These are phyloP conservation scores for Tichodroma muraria DNA, from an alignment of 2,113 vertebrate genomes.

Conservation along the genomic window DNA sequence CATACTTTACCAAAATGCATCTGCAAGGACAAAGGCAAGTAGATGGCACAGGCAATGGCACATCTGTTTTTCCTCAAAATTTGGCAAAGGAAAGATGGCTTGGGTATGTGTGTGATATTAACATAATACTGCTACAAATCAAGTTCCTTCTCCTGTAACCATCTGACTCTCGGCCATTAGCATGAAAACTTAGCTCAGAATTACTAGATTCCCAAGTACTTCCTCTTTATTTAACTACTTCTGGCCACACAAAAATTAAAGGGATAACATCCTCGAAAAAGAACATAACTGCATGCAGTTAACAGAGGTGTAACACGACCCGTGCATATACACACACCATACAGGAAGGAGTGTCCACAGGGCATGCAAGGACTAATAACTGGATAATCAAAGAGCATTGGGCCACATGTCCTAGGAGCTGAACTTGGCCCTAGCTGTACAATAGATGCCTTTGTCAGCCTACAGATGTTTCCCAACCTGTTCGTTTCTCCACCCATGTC, in stretches of 20 bases:
- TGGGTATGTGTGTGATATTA: not conserved
- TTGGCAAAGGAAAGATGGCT: not conserved
- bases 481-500: rapidly evolving
- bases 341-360: not conserved
- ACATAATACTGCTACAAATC: not conserved
- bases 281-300: rapidly evolving
- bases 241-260: not conserved
- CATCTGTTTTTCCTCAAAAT: not conserved
- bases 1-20: not conserved
- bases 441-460: not conserved
- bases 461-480: not conserved
- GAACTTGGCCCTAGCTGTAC: not conserved
- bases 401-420: rapidly evolving
- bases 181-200: not conserved
- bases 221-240: not conserved
- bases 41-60: not conserved
- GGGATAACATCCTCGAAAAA: not conserved
- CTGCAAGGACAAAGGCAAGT: not conserved
- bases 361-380: not conserved
- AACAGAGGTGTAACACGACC: rapidly evolving
- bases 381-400: not conserved
- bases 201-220: not conserved
- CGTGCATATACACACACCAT: rapidly evolving
- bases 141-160: not conserved
- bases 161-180: not conserved